Percentiles rank a stretch among this genome's conserved stretches.
Evolutionary conservation across 2,797 vertebrate genomes (phyloP).

Genomic region (Ceyx erithaca): DNA sequence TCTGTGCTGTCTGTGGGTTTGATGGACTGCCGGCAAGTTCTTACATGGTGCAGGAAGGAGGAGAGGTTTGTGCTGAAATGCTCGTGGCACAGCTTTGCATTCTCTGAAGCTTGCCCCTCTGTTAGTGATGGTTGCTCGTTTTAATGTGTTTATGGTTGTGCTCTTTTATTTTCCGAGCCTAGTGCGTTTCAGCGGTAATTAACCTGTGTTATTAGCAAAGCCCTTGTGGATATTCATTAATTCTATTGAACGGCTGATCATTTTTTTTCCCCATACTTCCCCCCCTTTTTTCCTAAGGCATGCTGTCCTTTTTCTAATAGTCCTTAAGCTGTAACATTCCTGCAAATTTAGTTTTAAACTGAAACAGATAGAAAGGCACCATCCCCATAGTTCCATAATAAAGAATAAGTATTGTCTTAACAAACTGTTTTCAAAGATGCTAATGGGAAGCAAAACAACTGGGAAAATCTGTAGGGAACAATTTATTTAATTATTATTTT

Average conservation of each 20-base stretch:
- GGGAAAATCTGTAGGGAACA: constrained; percentile 44
- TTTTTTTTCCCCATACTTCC: constrained; percentile 71
- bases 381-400: constrained; percentile 24
- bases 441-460: constrained; percentile 48
- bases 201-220: constrained; percentile 91
- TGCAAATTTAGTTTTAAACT: constrained; percentile 47
- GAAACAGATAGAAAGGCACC: constrained; percentile 6
- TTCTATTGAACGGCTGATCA: constrained; percentile 81
- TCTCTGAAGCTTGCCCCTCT: constrained; percentile 68
- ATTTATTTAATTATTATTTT: constrained; percentile 70
- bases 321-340: background rate
- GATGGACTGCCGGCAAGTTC: constrained; percentile 52
- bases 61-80: constrained; percentile 48
- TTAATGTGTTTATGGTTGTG: constrained; percentile 80
- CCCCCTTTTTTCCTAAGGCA: constrained; percentile 75
- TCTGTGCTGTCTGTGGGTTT: background rate
- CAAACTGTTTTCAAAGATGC: constrained; percentile 57
- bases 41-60: constrained; percentile 18
- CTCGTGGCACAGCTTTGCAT: constrained; percentile 72
- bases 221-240: constrained; percentile 84
- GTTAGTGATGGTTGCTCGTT: constrained; percentile 80
- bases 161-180: constrained; percentile 88
- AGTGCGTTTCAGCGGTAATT: constrained; percentile 90
- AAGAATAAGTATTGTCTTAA: constrained; percentile 43
- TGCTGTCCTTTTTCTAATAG: constrained; percentile 41